phyloP scores from a whole-genome alignment of 1,140 invertebrate genomes.

The Zaprionus vittiger region DNA sequence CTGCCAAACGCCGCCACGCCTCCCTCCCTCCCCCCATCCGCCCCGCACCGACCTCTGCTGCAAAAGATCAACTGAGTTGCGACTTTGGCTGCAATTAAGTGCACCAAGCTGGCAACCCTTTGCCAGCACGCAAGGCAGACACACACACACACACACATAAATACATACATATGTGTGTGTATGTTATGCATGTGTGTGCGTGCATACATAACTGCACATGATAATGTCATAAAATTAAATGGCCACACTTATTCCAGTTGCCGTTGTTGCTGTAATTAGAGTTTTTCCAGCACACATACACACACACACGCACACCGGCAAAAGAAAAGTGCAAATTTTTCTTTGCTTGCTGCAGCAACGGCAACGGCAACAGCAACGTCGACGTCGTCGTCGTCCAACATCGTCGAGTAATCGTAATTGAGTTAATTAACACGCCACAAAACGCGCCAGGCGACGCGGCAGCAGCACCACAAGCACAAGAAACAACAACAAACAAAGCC shows the following conservation, averaged over 20 bases:
- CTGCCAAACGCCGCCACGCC: constrained; percentile 36
- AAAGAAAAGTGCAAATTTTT: constrained; percentile 56
- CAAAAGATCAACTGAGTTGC: constrained; percentile 47
- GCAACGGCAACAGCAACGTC: background rate
- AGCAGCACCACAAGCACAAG: background rate
- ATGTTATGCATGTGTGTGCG: constrained; percentile 14
- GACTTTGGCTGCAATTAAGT: constrained; percentile 61
- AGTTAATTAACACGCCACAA: constrained; percentile 83
- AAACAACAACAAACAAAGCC: constrained; percentile 10
- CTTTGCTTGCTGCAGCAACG: constrained; percentile 46
- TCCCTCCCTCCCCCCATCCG: background rate
- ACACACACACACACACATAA: constrained; percentile 11
- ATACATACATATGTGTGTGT: constrained; percentile 16
- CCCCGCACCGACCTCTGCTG: background rate
- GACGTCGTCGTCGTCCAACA: constrained; percentile 38
- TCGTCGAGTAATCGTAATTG: constrained; percentile 77
- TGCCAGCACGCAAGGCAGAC: constrained; percentile 58
- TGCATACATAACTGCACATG: constrained; percentile 73
- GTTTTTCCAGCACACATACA: constrained; percentile 62
- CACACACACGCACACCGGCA: constrained; percentile 25
- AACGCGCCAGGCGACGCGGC: constrained; percentile 65
- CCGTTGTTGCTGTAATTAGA: constrained; percentile 68
- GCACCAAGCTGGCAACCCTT: constrained; percentile 57
- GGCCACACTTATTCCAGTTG: constrained; percentile 69
- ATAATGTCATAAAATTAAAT: constrained; percentile 84